Percentiles rank a stretch among this genome's conserved stretches.
Conservation (phyloP, 92 coral and sea anemone genomes). For the Anthopleura xanthogrammica region DNA sequence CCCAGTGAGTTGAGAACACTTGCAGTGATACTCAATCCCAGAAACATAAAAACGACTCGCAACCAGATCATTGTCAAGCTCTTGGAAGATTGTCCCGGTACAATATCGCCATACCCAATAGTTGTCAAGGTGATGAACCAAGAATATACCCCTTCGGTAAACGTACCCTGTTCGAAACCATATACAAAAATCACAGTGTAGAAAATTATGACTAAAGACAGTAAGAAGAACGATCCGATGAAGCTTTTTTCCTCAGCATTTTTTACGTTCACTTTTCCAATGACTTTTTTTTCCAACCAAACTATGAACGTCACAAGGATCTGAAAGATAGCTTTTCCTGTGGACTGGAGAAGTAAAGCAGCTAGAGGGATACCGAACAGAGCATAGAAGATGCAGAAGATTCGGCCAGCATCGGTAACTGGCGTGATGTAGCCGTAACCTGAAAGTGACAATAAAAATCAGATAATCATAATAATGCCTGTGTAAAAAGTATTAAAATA, state of each 20-base stretch:
- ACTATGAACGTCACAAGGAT: neutral
- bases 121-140: conserved; percentile 57
- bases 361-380: conserved; percentile 47
- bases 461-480: neutral
- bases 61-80: conserved; percentile 14
- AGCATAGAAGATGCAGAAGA: conserved; percentile 46
- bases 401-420: conserved; percentile 25
- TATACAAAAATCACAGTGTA: conserved; percentile 7
- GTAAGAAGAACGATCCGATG: conserved; percentile 7
- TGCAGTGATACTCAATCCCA: conserved; percentile 34
- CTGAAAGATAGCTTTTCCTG: conserved; percentile 17
- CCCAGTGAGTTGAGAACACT: conserved; percentile 32
- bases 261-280: neutral
- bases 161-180: conserved; percentile 1
- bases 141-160: conserved; percentile 38
- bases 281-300: conserved; percentile 2
- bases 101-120: conserved; percentile 47
- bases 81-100: conserved; percentile 19
- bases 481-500: no score
- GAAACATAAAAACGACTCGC: conserved; percentile 5
- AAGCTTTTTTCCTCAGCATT: conserved; percentile 30
- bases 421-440: conserved; percentile 48
- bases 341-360: conserved; percentile 33
- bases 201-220: conserved; percentile 12
- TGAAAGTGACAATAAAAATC: neutral